Base-by-base conservation (phyloP, 2,113 vertebrate genomes). In the Corvus cornix region DNA sequence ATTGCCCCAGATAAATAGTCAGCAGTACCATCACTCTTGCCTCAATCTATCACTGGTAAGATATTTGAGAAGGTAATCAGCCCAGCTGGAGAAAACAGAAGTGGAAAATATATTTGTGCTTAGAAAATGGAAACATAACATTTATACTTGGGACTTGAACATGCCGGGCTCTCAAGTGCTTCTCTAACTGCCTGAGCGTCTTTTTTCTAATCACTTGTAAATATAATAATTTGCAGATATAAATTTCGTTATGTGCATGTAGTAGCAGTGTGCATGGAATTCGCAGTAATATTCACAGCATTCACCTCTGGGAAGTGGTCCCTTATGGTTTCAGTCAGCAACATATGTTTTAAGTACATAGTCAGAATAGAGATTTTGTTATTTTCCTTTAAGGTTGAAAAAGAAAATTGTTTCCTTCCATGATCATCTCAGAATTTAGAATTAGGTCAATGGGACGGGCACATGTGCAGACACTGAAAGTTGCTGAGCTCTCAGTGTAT, bases 61-160 rank as follows among this genome's bases (percentile, higher is more conserved):
- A 51, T 26, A 73, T 83, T 91, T 81, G 55, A 69, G 48, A 91
- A 85, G 17, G 13, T 46, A 52, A 51, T 31, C 17, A 7, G 9
- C 27, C 37, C 59, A 55, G 13, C 6, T 84, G 26, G 22, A 64
- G 37, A 46, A 91, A 70, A 77, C 4, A 22, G 44, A 77, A 59
- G 10, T 48, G 19, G 33, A 68, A 82, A 84, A 53, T 52, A 41
- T 11, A 74, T 58, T 77, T 69, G 35, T 63, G 21, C 27, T 43
- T 35, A 46, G 60, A 48, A 93, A 87, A 67, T 0, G 52, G 49
- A 93, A 89, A 24, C 0, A 0, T 37, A 56, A 16, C 0, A 0
- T 73, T 83, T 87, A 19, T 73, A 49, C 33, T 43, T 58, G n/a
- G 39, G 43, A 35, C 53, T 51, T 56, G 28, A n/a, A 81, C 30